Percentiles rank a stretch among this genome's conserved stretches.
phyloP scores from a whole-genome alignment of 37 sponge, comb jelly and placozoan genomes.

The Agelas oroides region DNA sequence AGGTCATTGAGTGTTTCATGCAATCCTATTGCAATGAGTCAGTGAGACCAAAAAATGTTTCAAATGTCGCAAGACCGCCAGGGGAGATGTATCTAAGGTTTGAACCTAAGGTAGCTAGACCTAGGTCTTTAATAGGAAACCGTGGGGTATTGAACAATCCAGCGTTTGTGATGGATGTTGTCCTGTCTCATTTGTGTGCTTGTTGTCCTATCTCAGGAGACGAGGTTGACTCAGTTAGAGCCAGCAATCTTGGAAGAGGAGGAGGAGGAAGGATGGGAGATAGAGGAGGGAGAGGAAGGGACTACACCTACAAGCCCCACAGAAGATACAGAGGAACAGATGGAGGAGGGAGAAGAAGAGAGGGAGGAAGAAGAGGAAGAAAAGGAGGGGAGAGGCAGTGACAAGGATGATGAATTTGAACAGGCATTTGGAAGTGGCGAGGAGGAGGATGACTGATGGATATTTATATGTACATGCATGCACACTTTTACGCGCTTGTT shows the following conservation, averaged over 20 bases:
- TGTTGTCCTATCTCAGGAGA: constrained; percentile 43
- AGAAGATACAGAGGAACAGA: constrained; percentile 17
- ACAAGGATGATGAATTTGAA: constrained; percentile 52
- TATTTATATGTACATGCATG: too few species aligned
- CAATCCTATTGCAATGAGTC: too few species aligned
- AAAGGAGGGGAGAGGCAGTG: constrained; percentile 43
- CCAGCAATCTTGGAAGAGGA: constrained; percentile 66
- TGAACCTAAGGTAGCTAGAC: too few species aligned
- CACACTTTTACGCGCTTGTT: too few species aligned
- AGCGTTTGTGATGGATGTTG: too few species aligned
- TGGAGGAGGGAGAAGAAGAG: constrained; percentile 27
- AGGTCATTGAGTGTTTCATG: too few species aligned
- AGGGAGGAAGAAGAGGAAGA: constrained; percentile 45
- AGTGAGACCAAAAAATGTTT: too few species aligned
- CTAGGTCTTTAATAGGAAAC: too few species aligned
- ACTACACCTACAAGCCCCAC: constrained; percentile 48
- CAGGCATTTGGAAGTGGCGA: constrained; percentile 73
- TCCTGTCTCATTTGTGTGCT: too few species aligned
- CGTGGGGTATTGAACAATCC: too few species aligned
- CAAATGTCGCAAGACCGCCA: too few species aligned
- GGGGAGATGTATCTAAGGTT: too few species aligned
- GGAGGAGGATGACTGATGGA: constrained; percentile 42
- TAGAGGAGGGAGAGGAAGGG: constrained; percentile 43
- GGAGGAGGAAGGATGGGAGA: constrained; percentile 40
- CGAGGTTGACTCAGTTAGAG: constrained; percentile 77